Percentiles rank a stretch among this genome's conserved stretches.
phyloP scores from a whole-genome alignment of 37 sponge, comb jelly and placozoan genomes.

The Dysidea cf. avara region DNA sequence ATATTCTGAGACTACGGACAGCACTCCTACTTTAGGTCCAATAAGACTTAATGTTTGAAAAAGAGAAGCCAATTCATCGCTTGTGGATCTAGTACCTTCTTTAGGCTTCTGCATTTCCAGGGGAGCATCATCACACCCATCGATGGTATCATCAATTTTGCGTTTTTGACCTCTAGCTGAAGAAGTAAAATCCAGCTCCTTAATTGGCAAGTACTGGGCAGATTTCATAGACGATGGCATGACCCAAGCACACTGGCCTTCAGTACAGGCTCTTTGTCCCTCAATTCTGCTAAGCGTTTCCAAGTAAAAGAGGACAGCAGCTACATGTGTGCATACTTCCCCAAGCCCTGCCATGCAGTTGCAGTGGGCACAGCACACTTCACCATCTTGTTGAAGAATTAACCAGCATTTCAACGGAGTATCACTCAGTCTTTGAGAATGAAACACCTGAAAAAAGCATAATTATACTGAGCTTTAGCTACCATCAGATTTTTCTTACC shows the following conservation, averaged over 20 bases:
- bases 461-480: no score
- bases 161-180: conserved; percentile 32
- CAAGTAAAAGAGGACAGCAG: conserved; percentile 27
- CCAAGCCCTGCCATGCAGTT: conserved; percentile 56
- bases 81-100: not conserved
- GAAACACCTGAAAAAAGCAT: no score
- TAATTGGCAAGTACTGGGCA: conserved; percentile 39
- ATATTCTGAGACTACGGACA: conserved; percentile 10
- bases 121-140: not conserved
- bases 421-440: conserved; percentile 9
- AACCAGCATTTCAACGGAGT: conserved; percentile 26
- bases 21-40: no score
- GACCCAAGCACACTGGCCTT: conserved; percentile 37
- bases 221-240: conserved; percentile 38
- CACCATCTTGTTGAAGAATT: conserved; percentile 15
- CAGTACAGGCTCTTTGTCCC: conserved; percentile 7
- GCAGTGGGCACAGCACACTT: conserved; percentile 47
- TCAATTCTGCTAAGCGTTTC: not conserved
- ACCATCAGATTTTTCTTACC: no score
- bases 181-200: conserved; percentile 32
- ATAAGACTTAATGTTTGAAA: not conserved
- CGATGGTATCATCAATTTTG: conserved; percentile 7
- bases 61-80: not conserved
- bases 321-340: conserved; percentile 35
- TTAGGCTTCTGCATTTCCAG: not conserved